Percentiles rank a stretch among this genome's conserved stretches.
Evolutionary conservation across 2,888 invertebrate species (phyloP).

Genomic region (Pelosia muscerda): DNA sequence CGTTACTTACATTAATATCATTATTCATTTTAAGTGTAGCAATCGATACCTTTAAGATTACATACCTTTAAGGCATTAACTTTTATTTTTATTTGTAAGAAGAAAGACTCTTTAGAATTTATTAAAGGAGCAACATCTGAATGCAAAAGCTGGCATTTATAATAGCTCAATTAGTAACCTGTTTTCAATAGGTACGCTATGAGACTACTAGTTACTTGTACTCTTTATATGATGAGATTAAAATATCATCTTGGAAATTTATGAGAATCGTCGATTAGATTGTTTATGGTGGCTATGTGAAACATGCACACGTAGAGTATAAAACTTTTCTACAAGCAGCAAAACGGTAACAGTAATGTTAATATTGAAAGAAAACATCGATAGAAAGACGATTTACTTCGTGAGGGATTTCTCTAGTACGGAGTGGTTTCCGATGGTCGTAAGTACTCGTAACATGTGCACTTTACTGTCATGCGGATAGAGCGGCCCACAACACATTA

Average conservation of each 20-base stretch:
- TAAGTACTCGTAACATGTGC: slow-evolving; percentile 71
- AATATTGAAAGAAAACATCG: background rate
- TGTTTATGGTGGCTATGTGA: slow-evolving; percentile 51
- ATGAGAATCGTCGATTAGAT: slow-evolving; percentile 68
- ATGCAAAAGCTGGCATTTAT: slow-evolving; percentile 62
- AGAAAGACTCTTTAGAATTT: slow-evolving; percentile 45
- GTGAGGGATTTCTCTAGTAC: slow-evolving; percentile 24
- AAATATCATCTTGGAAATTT: slow-evolving; percentile 52
- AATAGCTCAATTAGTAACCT: slow-evolving; percentile 70
- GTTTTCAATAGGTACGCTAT: slow-evolving; percentile 52
- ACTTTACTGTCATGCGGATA: slow-evolving; percentile 67
- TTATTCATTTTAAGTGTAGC: slow-evolving; percentile 71
- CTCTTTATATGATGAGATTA: slow-evolving; percentile 14
- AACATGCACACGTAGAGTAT: slow-evolving; percentile 7
- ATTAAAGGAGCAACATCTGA: slow-evolving; percentile 55
- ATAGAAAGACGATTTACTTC: slow-evolving; percentile 16
- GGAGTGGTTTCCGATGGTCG: slow-evolving; percentile 28
- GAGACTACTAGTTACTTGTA: slow-evolving; percentile 57
- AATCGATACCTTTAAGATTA: slow-evolving; percentile 66
- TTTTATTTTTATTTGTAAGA: slow-evolving; percentile 44
- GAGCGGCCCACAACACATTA: slow-evolving; percentile 59
- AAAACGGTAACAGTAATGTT: background rate
- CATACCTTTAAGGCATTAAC: slow-evolving; percentile 56
- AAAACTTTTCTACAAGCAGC: background rate
- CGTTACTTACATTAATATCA: slow-evolving; percentile 63